Evolutionary conservation across 2,113 vertebrate species (phyloP).

Genomic region (Hipposideros armiger): DNA sequence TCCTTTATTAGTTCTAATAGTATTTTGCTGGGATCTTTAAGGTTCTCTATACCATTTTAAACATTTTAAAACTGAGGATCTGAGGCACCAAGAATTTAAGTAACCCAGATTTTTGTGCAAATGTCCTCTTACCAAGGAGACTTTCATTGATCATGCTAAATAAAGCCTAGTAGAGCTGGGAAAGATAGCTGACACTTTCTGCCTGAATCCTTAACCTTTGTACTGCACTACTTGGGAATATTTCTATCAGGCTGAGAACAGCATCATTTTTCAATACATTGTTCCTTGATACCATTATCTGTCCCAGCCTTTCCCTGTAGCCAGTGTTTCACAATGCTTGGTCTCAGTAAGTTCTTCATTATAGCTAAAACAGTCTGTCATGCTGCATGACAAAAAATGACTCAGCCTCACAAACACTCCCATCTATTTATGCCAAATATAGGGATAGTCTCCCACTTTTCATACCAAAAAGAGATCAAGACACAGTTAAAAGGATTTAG

Average conservation of each 20-base stretch:
- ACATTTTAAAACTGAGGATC: not conserved
- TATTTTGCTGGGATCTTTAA: no score
- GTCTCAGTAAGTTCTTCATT: conserved; percentile 19
- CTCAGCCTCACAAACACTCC: conserved; percentile 38
- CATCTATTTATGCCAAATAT: conserved; percentile 61
- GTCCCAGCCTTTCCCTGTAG: not conserved
- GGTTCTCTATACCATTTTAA: no score
- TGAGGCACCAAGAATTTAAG: not conserved
- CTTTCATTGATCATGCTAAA: not conserved
- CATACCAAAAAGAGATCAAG: conserved; percentile 64
- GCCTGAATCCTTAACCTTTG: not conserved
- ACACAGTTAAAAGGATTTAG: conserved; percentile 67
- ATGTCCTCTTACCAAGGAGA: not conserved
- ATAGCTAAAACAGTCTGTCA: conserved; percentile 6
- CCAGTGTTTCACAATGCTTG: not conserved
- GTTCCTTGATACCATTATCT: not conserved
- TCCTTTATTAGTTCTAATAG: no score
- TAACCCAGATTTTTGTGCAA: not conserved
- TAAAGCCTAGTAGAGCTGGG: not conserved
- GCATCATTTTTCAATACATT: not conserved
- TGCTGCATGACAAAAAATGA: not conserved
- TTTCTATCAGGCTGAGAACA: not conserved
- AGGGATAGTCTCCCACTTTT: conserved; percentile 57
- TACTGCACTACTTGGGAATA: not conserved
- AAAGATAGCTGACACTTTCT: not conserved